phyloP scores from a whole-genome alignment of 2,113 vertebrate genomes.

The Peromyscus leucopus region DNA sequence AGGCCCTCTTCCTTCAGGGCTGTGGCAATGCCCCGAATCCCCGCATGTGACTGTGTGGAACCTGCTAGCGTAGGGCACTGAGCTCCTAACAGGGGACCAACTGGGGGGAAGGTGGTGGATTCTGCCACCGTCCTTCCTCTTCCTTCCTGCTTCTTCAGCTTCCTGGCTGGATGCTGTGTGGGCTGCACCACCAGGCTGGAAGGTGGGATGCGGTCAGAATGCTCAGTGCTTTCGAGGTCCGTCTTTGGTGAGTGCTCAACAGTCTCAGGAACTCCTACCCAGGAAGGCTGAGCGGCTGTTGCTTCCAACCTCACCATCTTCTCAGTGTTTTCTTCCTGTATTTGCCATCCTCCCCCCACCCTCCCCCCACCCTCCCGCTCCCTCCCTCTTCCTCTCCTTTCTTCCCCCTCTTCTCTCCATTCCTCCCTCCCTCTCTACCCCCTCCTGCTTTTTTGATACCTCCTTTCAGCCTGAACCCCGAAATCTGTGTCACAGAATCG shows the following conservation, averaged over 20 bases:
- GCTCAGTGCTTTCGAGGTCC: not conserved
- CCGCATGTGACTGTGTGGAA: rapidly evolving
- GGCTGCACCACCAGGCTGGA: not conserved
- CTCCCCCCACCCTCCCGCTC: not conserved
- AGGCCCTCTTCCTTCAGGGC: not conserved
- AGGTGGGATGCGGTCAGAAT: not conserved
- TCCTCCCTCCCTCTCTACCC: not conserved
- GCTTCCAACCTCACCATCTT: not conserved
- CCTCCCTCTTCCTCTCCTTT: too few relatives aligned
- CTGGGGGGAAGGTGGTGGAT: not conserved
- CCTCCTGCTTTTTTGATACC: not conserved
- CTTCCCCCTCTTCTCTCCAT: not conserved
- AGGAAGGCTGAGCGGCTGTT: not conserved
- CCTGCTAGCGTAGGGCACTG: not conserved
- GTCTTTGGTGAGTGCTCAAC: not conserved
- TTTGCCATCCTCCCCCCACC: not conserved
- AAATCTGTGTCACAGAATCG: constrained; percentile 65
- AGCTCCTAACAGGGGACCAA: rapidly evolving
- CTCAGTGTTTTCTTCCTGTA: not conserved
- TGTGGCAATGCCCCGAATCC: not conserved
- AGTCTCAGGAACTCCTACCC: not conserved
- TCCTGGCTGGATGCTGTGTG: too few relatives aligned
- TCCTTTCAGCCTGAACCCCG: not conserved
- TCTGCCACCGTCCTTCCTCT: not conserved
- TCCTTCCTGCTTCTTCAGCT: not conserved